Conservation (phyloP, 2,797 vertebrate species). For the Sarcoramphus papa region DNA sequence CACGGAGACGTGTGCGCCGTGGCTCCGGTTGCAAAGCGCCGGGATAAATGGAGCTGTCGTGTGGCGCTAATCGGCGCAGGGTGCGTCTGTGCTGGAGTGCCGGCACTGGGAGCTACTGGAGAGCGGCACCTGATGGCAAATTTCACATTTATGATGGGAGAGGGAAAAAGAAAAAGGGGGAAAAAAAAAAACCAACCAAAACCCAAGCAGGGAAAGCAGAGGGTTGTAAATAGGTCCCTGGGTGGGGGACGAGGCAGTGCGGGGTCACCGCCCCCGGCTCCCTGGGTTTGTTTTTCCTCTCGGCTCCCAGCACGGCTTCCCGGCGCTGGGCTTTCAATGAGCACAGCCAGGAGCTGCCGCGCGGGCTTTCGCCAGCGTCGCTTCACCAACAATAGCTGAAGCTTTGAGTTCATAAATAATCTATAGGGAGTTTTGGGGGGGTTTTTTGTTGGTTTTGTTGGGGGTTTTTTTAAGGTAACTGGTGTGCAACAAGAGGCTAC, state of each 20-base stretch:
- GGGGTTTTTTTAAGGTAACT: background rate
- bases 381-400: background rate
- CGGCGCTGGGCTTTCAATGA: background rate
- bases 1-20: background rate
- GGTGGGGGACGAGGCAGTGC: background rate
- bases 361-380: accelerated
- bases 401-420: background rate
- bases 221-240: background rate
- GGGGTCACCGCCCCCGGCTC: background rate
- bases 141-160: accelerated
- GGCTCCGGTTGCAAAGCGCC: background rate
- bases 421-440: no score
- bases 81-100: background rate
- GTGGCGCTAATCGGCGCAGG: accelerated
- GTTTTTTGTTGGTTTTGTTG: background rate
- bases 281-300: background rate
- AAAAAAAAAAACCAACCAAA: background rate
- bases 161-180: background rate
- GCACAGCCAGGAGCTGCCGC: background rate
- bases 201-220: no score
- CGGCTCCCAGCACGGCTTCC: background rate
- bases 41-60: background rate
- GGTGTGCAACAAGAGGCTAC: background rate
- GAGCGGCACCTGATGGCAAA: background rate
- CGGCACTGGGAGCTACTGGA: background rate